Base-by-base conservation (phyloP, 2,888 invertebrate genomes). In the Meandrusa payeni region DNA sequence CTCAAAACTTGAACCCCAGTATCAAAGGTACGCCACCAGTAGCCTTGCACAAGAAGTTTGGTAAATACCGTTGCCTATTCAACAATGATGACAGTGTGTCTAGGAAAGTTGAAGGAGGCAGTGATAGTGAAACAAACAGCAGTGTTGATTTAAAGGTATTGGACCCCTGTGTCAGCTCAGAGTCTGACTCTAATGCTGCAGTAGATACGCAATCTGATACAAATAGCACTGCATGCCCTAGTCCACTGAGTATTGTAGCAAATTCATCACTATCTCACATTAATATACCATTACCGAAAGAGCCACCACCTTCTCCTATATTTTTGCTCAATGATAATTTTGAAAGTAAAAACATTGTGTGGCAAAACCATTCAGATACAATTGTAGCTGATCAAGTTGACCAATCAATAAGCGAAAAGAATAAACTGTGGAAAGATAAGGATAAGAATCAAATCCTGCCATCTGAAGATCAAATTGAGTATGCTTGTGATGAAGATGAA, bases 11-110 rank as follows among this genome's bases (percentile, higher is more conserved):
- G 10, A 77, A 76, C 50, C 57, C 69, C 36, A 60, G 57, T 45
- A 66, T 60, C 55, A 61, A 50, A 10, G 44, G 46, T 34, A 36
- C 44, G 31, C 78, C 77, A 48, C 52, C 72, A 32, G 73, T 85
- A 54, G 79, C 76, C 40, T 58, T 79, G 41, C 90, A 89, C 60
- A 90, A 90, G 56, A 90, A 90, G 58, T 90, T 90, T 59, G 90
- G 90, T 26, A 90, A 90, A 68, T 90, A 89, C 57, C 72, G 89
- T 20, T 89, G 87, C 57, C 63, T 90, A 9, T 76, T 87, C 48
- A 80, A 78, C 50, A 83, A 64, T 67, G 85, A 81, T 55, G 78
- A 80, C 11, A 57, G 61, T 22, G 69, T 71, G 23, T 52, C 57
- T 46, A 82, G 67, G 48, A 85, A 82, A 57, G 77, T 70, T 64